These are phyloP conservation scores for Erythrocercus mccallii DNA, from an alignment of 2,113 vertebrate species.

Conservation along the genomic window DNA sequence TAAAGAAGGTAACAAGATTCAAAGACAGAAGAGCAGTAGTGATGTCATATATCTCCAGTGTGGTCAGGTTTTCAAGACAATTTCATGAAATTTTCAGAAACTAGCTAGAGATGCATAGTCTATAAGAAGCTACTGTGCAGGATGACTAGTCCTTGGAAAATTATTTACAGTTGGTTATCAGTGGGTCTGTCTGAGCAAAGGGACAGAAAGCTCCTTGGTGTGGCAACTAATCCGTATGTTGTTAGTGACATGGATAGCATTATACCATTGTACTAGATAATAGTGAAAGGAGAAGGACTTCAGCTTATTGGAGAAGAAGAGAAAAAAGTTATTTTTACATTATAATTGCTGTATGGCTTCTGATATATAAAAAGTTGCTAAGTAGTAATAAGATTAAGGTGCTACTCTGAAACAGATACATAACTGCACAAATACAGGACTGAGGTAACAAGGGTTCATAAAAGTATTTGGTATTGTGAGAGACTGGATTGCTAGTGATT, in stretches of 20 bases:
- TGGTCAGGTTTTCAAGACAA: not conserved
- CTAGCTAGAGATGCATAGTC: not conserved
- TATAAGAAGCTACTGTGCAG: not conserved
- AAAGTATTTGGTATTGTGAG: not conserved
- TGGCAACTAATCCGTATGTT: not conserved
- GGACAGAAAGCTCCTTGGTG: not conserved
- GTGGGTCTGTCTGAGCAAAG: not conserved
- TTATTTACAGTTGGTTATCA: not conserved
- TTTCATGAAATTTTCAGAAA: not conserved
- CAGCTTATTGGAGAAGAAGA: not conserved
- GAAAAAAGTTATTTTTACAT: not conserved
- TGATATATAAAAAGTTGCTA: not conserved
- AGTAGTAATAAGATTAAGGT: not conserved
- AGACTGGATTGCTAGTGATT: not conserved
- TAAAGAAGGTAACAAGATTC: not conserved
- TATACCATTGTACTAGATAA: not conserved
- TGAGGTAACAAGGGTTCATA: not conserved
- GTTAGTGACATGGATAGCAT: not conserved
- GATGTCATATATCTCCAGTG: not conserved
- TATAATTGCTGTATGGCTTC: not conserved
- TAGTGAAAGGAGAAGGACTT: not conserved
- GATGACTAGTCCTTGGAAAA: not conserved
- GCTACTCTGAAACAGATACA: not conserved
- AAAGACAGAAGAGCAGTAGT: not conserved
- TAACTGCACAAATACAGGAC: not conserved